Evolutionary conservation across 2,797 vertebrate genomes (phyloP), one percentile per base, ranked within the genome.

Genomic region (Sebastolobus altivelis): DNA sequence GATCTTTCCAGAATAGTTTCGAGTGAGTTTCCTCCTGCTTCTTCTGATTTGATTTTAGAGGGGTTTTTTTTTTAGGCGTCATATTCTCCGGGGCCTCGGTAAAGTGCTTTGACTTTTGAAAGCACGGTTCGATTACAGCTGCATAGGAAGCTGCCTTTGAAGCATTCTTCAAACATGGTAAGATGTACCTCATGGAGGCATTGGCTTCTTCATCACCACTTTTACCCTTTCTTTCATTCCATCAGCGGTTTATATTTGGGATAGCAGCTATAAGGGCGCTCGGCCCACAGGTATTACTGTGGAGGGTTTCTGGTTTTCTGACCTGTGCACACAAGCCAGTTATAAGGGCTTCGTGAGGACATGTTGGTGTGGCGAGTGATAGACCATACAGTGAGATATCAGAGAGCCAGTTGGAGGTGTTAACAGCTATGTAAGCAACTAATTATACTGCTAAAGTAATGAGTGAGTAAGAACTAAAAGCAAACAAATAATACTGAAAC

Each of bases 21-120:
- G 55, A 77, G 22, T 46, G 29, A 65, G 22, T 72, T 70, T 88
- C 13, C 35, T 71, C 5, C 62, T 63, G 65, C 72, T 65, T 68
- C 29, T 81, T 79, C 59, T 76, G 77, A 81, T 89, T 85, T 87
- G 72, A 72, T 80, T 80, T 81, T 68, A 25, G 33, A 83, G 31
- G 0, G 3, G 16, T 80, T 67, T 78, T 20, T 63, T 38, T 63
- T 40, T 35, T 33, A 65, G 65, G 55, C 76, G 46, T 72, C 35
- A 3, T 56, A 66, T 65, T 87, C 75, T 84, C 82, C 6, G 8
- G 73, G 67, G 56, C 18, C 38, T 55, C 43, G 5, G 40, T 86
- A 72, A 84, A 87, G 74, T 74, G 72, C 77, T 87, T 55, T 79
- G 68, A 88, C 78, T 82, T 73, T 83, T 85, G 79, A 88, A 87